Conservation (phyloP, 1,140 invertebrate species). For the Leptopilina clavipes region DNA sequence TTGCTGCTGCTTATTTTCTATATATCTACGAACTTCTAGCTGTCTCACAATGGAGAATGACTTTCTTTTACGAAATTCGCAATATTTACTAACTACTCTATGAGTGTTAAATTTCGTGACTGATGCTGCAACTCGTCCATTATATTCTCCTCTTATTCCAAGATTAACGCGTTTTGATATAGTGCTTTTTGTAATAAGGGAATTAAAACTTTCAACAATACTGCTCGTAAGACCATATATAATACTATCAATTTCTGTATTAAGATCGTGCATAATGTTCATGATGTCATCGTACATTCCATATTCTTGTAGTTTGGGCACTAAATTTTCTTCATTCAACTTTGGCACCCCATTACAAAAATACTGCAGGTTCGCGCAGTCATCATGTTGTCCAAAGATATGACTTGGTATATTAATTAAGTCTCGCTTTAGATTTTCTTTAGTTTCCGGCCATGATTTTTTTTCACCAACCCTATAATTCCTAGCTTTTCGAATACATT, state of each 20-base stretch:
- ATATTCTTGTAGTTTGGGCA: background rate
- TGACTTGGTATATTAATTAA: conserved; percentile 34
- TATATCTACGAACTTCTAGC: background rate
- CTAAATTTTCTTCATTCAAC: too few species aligned
- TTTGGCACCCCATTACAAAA: too few species aligned
- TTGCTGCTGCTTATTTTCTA: background rate
- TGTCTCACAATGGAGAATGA: background rate
- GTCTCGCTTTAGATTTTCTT: background rate
- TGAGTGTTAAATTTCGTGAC: too few species aligned
- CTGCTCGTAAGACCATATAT: too few species aligned
- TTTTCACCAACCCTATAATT: too few species aligned
- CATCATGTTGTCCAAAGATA: conserved; percentile 38
- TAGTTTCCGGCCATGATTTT: background rate
- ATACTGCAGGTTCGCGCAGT: background rate
- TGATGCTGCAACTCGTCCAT: conserved; percentile 51
- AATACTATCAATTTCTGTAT: conserved; percentile 42
- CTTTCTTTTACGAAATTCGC: too few species aligned
- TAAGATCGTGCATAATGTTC: background rate
- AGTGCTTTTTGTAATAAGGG: conserved; percentile 28
- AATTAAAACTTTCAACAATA: conserved; percentile 62
- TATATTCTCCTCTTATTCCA: conserved; percentile 48
- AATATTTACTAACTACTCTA: too few species aligned
- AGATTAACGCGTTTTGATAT: conserved; percentile 62
- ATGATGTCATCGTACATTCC: background rate
- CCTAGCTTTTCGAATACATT: too few species aligned